Conservation (phyloP, 2,797 vertebrate genomes). For the Numenius phaeopus region DNA sequence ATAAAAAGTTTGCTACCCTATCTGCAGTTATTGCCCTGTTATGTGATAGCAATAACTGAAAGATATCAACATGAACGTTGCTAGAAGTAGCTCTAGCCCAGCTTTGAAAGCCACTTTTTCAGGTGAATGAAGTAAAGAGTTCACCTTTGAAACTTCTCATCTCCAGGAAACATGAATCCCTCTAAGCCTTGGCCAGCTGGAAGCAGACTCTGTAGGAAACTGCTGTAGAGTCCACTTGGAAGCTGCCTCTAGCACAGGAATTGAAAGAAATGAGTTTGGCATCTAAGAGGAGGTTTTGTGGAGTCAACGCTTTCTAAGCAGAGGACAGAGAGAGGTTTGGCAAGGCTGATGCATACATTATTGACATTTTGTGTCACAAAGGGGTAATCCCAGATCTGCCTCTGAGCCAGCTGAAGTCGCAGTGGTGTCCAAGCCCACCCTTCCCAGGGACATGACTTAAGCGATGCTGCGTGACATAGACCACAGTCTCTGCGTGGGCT, state of each 20-base stretch:
- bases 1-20: neutral
- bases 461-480: neutral
- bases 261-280: slow-evolving; percentile 45
- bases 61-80: neutral
- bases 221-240: neutral
- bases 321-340: slow-evolving; percentile 36
- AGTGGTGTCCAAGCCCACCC: neutral
- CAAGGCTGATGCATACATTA: slow-evolving; percentile 38
- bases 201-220: neutral
- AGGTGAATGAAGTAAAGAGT: neutral
- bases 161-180: neutral
- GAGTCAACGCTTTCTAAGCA: slow-evolving; percentile 44
- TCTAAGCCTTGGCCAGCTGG: slow-evolving; percentile 11
- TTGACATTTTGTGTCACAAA: slow-evolving; percentile 13
- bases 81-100: neutral
- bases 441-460: neutral
- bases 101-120: neutral
- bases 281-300: slow-evolving; percentile 29
- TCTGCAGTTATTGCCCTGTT: neutral
- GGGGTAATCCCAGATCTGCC: neutral
- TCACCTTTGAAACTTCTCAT: neutral
- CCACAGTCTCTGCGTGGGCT: neutral
- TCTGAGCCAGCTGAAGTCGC: neutral
- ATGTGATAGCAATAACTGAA: neutral
- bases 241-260: neutral